Evolutionary conservation across 2,888 invertebrate species (phyloP), one percentile per base, ranked within the genome.

Genomic region (Epicampocera succincta): DNA sequence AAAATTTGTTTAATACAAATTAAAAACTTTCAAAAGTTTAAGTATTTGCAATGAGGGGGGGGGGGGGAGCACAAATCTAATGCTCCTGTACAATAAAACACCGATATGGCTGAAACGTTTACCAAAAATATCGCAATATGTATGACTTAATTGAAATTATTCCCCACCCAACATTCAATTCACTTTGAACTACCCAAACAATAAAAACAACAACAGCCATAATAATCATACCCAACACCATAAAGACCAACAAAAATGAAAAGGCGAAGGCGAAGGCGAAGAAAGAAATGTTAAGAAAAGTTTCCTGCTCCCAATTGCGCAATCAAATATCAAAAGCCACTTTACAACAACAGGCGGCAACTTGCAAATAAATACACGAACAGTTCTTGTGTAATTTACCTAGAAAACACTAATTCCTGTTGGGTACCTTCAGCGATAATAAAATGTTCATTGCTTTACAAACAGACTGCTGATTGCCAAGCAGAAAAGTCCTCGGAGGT

Each of bases 91-190:
- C n/a, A 71, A 60, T 33, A 33, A 58, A 52, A 42, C 65, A 73
- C 81, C 78, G 75, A 83, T 83, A 9, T 9, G 33, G 33, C 33
- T 33, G 6, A 33, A 82, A 78, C 84, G 71, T 71, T 82, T 78
- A 71, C 69, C n/a, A 56, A 50, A 82, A 74, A 87, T 85, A 85
- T 86, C 87, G 87, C 88, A 89, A 89, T 88, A 88, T 85, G 86
- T 86, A 88, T 85, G 86, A 86, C 88, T 87, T 88, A 88, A 89
- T 89, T 88, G 89, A 89, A 88, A 88, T 87, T 86, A 87, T 86
- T 89, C 89, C 89, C 87, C 86, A 83, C 86, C 87, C 89, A 89
- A 87, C 87, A 86, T 74, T 54, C 54, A 77, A 77, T 73, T 60
- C 44, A 54, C 52, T 56, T 48, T 44, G 17, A 38, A 25, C 54